These are phyloP conservation scores for Desmodus rotundus DNA, from an alignment of 2,113 vertebrate genomes.

Conservation along the genomic window DNA sequence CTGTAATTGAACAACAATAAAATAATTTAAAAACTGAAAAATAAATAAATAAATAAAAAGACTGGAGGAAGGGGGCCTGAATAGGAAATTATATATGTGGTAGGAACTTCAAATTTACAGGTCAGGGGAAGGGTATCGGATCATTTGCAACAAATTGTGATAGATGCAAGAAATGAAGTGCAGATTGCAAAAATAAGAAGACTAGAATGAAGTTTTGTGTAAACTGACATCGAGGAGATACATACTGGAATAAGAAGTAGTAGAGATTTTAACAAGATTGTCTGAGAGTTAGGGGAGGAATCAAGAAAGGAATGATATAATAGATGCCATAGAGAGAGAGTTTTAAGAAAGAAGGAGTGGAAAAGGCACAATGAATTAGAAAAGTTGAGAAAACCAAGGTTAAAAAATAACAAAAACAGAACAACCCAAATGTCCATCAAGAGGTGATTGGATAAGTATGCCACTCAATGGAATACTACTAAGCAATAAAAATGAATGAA, in stretches of 20 bases:
- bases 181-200: not conserved
- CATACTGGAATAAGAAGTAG: not conserved
- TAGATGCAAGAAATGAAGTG: not conserved
- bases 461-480: not conserved
- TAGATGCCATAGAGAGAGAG: not conserved
- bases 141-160: not conserved
- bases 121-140: not conserved
- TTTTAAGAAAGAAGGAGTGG: not conserved
- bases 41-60: no score
- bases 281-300: not conserved
- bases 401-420: not conserved
- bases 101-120: not conserved
- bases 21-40: no score
- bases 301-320: not conserved
- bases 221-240: not conserved
- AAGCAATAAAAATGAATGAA: not conserved
- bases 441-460: not conserved
- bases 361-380: not conserved
- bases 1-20: no score
- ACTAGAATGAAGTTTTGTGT: not conserved
- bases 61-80: not conserved
- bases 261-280: not conserved
- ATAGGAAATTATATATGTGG: not conserved
- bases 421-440: not conserved
- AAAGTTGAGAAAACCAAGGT: not conserved